Conservation (phyloP, 2,888 invertebrate species). For the Ophion obscuratus region DNA sequence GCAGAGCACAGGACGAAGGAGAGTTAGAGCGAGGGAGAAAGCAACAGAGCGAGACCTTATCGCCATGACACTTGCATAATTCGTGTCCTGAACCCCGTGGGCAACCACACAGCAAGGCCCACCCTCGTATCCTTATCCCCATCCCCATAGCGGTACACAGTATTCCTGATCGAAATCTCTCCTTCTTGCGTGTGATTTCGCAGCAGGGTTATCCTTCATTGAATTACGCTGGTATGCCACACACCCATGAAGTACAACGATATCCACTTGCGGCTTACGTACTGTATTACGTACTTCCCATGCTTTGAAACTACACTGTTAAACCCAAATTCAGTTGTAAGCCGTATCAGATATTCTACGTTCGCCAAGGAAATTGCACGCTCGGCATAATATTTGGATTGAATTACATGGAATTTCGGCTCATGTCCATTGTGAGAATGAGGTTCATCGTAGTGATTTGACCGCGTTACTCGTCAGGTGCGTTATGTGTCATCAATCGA, state of each 20-base stretch:
- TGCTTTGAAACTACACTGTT: slow-evolving; percentile 16
- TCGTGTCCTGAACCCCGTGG: slow-evolving; percentile 55
- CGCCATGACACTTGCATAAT: slow-evolving; percentile 64
- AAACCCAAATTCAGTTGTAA: slow-evolving; percentile 11
- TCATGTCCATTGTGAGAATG: not conserved
- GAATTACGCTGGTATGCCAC: not conserved
- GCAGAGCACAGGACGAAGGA: slow-evolving; percentile 5
- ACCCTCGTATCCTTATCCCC: slow-evolving; percentile 47
- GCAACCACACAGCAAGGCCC: slow-evolving; percentile 43
- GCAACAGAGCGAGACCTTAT: slow-evolving; percentile 46
- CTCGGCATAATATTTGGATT: not conserved
- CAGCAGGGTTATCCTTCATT: slow-evolving; percentile 25
- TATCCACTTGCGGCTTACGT: slow-evolving; percentile 53
- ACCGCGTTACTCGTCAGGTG: not conserved
- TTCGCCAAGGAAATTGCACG: not conserved
- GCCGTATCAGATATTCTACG: not conserved
- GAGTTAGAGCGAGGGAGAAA: slow-evolving; percentile 12
- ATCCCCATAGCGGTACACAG: slow-evolving; percentile 15
- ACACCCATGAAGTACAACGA: slow-evolving; percentile 46
- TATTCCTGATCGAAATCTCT: slow-evolving; percentile 58
- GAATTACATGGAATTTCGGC: not conserved
- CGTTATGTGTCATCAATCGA: not conserved
- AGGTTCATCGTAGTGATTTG: not conserved
- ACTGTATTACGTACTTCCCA: slow-evolving; percentile 14
- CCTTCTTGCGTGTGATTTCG: slow-evolving; percentile 52